These are phyloP conservation scores for Syngnathoides biaculeatus DNA, from an alignment of 2,113 vertebrate species.

Conservation along the genomic window DNA sequence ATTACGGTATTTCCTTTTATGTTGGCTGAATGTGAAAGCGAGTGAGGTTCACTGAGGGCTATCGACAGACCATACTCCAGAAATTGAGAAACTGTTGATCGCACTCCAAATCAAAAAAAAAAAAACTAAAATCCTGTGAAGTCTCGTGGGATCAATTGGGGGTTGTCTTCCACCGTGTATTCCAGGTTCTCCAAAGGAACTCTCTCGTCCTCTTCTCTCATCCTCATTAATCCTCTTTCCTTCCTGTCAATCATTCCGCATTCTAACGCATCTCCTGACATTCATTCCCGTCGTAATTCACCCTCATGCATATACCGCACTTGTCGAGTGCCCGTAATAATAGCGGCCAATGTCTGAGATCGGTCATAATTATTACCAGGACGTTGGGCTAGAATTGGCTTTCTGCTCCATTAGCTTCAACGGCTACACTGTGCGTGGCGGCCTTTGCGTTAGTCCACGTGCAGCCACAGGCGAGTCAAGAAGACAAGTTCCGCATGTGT, in stretches of 20 bases:
- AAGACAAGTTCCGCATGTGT: conserved; percentile 39
- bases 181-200: not conserved
- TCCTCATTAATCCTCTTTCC: not conserved
- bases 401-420: conserved; percentile 64
- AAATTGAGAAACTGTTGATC: not conserved
- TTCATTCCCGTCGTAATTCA: conserved; percentile 33
- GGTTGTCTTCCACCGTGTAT: not conserved
- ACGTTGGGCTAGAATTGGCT: conserved; percentile 57
- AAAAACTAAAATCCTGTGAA: not conserved
- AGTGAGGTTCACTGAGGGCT: not conserved
- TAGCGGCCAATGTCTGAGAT: conserved; percentile 48
- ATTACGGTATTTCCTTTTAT: not conserved
- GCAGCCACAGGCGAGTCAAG: conserved; percentile 42
- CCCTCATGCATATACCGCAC: conserved; percentile 28
- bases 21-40: not conserved
- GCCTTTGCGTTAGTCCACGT: conserved; percentile 26
- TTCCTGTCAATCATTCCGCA: conserved; percentile 4
- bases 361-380: conserved; percentile 61
- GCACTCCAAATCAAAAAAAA: not conserved
- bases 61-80: not conserved
- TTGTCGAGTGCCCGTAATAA: conserved; percentile 47
- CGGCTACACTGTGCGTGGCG: conserved; percentile 40
- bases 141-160: not conserved
- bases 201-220: not conserved
- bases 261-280: conserved; percentile 2